Evolutionary conservation across 2,797 vertebrate genomes (phyloP).

Genomic region (Danionella dracula): DNA sequence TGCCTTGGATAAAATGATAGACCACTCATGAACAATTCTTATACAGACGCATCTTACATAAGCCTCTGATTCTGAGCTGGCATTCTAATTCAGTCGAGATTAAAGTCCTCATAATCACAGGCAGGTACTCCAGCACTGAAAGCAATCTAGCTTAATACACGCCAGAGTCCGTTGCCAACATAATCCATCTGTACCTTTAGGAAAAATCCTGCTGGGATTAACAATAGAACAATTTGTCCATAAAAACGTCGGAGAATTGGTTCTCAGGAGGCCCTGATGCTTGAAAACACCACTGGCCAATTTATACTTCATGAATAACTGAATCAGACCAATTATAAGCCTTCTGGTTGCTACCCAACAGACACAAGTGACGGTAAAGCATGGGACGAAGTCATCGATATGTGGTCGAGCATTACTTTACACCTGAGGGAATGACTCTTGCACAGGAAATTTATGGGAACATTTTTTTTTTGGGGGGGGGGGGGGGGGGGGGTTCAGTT

Average conservation of each 20-base stretch:
- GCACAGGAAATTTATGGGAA: too few relatives aligned
- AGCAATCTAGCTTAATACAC: not conserved
- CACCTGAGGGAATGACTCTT: not conserved
- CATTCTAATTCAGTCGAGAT: not conserved
- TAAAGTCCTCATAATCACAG: not conserved
- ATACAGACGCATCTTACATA: not conserved
- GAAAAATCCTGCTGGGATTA: not conserved
- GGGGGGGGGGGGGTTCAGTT: too few relatives aligned
- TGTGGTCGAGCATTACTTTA: not conserved
- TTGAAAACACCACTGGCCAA: conserved; percentile 13
- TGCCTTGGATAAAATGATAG: too few relatives aligned
- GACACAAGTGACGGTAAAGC: conserved; percentile 5
- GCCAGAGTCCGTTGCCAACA: not conserved
- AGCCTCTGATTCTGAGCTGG: not conserved
- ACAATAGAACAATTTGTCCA: conserved; percentile 11
- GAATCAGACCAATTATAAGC: conserved; percentile 16
- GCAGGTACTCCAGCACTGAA: not conserved
- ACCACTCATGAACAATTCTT: not conserved
- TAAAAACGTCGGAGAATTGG: not conserved
- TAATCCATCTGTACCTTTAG: not conserved
- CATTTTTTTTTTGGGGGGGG: too few relatives aligned
- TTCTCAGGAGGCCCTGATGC: not conserved
- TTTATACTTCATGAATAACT: conserved; percentile 36
- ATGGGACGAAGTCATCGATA: not conserved
- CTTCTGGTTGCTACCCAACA: conserved; percentile 1